phyloP scores from a whole-genome alignment of 2,797 vertebrate species.

The Poecilia gillii region DNA sequence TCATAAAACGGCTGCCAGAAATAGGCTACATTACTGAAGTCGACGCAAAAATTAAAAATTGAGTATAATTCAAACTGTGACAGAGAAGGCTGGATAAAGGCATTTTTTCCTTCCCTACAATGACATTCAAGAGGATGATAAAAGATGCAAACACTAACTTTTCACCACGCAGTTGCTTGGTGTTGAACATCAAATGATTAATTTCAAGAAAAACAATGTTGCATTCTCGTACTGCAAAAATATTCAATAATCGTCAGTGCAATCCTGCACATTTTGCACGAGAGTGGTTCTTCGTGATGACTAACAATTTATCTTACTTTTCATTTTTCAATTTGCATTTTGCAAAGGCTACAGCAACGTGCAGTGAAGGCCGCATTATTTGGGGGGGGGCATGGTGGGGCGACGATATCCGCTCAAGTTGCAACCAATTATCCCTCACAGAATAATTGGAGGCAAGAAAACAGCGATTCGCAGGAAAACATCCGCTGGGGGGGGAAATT shows the following conservation, averaged over 20 bases:
- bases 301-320: not conserved
- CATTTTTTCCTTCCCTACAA: not conserved
- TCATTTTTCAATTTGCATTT: not conserved
- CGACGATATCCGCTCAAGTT: conserved; percentile 17
- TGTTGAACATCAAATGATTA: not conserved
- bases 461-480: not conserved
- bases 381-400: not conserved
- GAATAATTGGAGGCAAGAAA: not conserved
- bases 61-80: not conserved
- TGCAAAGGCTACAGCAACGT: conserved; percentile 5
- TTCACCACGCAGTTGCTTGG: not conserved
- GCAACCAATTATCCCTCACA: conserved; percentile 2
- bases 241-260: not conserved
- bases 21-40: too few species aligned
- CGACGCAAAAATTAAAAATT: not conserved
- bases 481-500: conserved; percentile 15
- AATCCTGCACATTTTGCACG: not conserved
- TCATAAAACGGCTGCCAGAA: not conserved
- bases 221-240: not conserved
- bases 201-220: not conserved
- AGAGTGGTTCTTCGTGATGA: not conserved
- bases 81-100: not conserved
- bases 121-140: not conserved
- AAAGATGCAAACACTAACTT: not conserved
- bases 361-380: conserved; percentile 3